Conservation (phyloP, 2,797 vertebrate genomes). For the Macrochelys suwanniensis region DNA sequence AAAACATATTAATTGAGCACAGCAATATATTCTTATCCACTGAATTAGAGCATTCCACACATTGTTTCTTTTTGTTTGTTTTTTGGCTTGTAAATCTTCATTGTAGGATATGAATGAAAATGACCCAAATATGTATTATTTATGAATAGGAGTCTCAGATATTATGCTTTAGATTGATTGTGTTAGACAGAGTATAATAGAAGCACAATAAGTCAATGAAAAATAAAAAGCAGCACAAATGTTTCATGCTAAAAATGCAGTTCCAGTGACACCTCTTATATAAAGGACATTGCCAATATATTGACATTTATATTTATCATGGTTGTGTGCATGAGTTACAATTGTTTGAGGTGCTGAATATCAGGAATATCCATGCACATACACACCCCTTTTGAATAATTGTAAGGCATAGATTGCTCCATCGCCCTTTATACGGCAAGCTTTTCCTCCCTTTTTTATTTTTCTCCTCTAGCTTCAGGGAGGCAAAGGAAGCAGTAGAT, state of each 20-base stretch:
- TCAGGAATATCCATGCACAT: conserved; percentile 61
- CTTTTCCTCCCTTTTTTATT: conserved; percentile 67
- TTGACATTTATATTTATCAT: conserved; percentile 62
- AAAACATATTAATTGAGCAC: conserved; percentile 76
- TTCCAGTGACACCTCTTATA: conserved; percentile 52
- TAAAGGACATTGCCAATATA: conserved; percentile 50
- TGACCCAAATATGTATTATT: conserved; percentile 74
- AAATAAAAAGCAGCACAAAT: conserved; percentile 67
- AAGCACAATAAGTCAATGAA: conserved; percentile 68
- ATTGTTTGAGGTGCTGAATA: conserved; percentile 54
- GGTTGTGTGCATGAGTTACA: conserved; percentile 58
- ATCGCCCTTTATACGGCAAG: conserved; percentile 46
- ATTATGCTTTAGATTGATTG: conserved; percentile 74
- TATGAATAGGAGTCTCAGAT: conserved; percentile 71
- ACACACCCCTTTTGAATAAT: conserved; percentile 70
- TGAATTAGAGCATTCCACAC: conserved; percentile 51
- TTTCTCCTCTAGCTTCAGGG: conserved; percentile 78
- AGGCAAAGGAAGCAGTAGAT: conserved; percentile 83
- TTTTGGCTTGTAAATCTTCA: conserved; percentile 75
- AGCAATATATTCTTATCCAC: conserved; percentile 66
- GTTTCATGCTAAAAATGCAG: conserved; percentile 53
- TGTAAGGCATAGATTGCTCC: conserved; percentile 47
- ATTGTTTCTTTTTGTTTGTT: conserved; percentile 58
- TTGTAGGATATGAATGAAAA: conserved; percentile 64
- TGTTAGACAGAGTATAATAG: conserved; percentile 69